Evolutionary conservation across 1,140 invertebrate genomes (phyloP), one percentile per base, ranked within the genome.

Genomic region (Psix sp.): DNA sequence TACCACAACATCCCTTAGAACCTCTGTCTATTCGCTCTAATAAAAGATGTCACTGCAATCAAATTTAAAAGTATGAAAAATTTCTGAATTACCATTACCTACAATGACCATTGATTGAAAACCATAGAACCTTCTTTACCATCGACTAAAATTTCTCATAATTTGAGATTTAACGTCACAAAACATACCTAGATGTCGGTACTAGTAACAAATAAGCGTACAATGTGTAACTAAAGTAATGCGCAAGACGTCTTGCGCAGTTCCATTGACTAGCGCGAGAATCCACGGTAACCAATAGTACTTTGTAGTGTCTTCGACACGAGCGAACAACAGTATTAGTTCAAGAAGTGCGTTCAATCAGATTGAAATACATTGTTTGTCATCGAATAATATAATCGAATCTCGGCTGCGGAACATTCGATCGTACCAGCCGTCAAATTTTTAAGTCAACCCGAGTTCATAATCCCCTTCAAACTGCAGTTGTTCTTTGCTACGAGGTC

Each of bases 161-260:
- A 9, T 5, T 1, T 3, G n/a, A n/a, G n/a, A 2, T 2, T 10
- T 17, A 54, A 1, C 46, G 5, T 18, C 6, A 20, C 0, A 13
- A 36, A 3, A 13, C 24, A 10, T 43, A 49, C 13, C 46, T 56
- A 86, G 85, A 84, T 85, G 85, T 84, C 85, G 82, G 63, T 81
- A 84, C 75, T 20, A 17, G 17, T 43, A 59, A 51, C 40, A 24
- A 67, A 42, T 29, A 42, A 17, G 10, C 16, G 6, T 6, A 21
- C 20, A 77, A 65, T 67, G 66, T 75, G 49, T 78, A 65, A 70
- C 54, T 63, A 65, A 51, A 9, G 42, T 46, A 62, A 80, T 70
- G 80, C 85, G 85, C 85, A 85, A 68, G 68, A 57, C 60, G 42
- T 45, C 66, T 63, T 77, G 85, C 85, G 84, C 85, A 86, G 65